Percentiles rank a stretch among this genome's conserved stretches.
Evolutionary conservation across 1,140 invertebrate species (phyloP).

Genomic region (Euwallacea similis): DNA sequence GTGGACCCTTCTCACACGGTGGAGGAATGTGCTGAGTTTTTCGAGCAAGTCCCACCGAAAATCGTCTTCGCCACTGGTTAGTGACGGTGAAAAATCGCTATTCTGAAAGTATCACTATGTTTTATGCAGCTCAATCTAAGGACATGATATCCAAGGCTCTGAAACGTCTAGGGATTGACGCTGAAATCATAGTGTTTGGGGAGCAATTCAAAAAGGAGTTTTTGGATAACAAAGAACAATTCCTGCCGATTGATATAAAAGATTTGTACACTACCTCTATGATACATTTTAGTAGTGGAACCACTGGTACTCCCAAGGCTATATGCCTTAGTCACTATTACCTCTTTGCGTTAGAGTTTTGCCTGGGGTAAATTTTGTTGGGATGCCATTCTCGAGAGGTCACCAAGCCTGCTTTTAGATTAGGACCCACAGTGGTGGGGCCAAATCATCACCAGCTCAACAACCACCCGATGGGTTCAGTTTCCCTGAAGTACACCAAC

Average conservation of each 20-base stretch:
- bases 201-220: no score
- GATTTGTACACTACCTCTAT: background rate
- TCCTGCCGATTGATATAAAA: background rate
- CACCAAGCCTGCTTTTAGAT: no score
- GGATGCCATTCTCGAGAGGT: no score
- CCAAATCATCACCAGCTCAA: no score
- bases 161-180: no score
- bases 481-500: constrained; percentile 7
- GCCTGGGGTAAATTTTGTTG: background rate
- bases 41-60: background rate
- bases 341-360: background rate
- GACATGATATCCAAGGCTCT: no score
- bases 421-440: no score
- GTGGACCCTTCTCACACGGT: background rate
- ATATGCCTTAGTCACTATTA: background rate
- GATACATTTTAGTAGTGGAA: background rate
- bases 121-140: no score
- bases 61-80: background rate
- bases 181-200: no score
- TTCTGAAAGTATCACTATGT: no score
- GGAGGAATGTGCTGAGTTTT: background rate
- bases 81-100: background rate
- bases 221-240: no score
- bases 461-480: background rate
- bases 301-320: background rate